Conservation (phyloP, 2,113 vertebrate genomes). For the Sebastes fasciatus region DNA sequence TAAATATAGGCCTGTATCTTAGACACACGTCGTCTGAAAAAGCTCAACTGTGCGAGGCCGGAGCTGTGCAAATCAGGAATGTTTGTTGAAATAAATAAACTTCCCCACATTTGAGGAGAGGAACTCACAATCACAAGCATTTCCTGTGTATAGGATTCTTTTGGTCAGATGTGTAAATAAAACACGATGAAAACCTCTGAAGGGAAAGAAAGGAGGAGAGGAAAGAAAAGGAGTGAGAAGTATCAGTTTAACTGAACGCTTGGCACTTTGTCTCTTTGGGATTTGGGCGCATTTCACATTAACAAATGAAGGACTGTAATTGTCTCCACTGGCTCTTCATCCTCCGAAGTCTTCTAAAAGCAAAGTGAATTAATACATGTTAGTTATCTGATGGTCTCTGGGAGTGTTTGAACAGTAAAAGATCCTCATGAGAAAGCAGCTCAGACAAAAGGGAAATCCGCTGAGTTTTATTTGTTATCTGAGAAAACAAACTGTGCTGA, state of each 20-base stretch:
- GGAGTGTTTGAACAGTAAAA: slow-evolving; percentile 65
- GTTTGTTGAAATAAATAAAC: slow-evolving; percentile 97
- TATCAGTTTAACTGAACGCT: background rate
- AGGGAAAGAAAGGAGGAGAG: background rate
- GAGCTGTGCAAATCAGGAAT: slow-evolving; percentile 95
- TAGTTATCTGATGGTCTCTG: slow-evolving; percentile 47
- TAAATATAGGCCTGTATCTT: slow-evolving; percentile 91
- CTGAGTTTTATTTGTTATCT: slow-evolving; percentile 52
- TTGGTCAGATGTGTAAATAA: slow-evolving; percentile 83
- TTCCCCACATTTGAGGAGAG: slow-evolving; percentile 92
- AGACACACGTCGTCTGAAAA: slow-evolving; percentile 68
- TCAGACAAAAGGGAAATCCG: slow-evolving; percentile 42
- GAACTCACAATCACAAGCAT: slow-evolving; percentile 83
- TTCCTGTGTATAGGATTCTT: slow-evolving; percentile 87
- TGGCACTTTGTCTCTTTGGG: slow-evolving; percentile 13
- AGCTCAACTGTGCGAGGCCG: slow-evolving; percentile 63
- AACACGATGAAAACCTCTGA: slow-evolving; percentile 73
- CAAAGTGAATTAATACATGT: background rate
- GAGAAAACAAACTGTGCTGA: slow-evolving; percentile 57
- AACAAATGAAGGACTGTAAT: slow-evolving; percentile 11
- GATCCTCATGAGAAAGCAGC: slow-evolving; percentile 61
- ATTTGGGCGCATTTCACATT: background rate
- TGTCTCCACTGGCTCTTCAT: background rate
- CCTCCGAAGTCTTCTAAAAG: slow-evolving; percentile 16
- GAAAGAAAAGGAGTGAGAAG: background rate